Conservation (phyloP, 2,797 vertebrate genomes). For the Meriones psammophilus region DNA sequence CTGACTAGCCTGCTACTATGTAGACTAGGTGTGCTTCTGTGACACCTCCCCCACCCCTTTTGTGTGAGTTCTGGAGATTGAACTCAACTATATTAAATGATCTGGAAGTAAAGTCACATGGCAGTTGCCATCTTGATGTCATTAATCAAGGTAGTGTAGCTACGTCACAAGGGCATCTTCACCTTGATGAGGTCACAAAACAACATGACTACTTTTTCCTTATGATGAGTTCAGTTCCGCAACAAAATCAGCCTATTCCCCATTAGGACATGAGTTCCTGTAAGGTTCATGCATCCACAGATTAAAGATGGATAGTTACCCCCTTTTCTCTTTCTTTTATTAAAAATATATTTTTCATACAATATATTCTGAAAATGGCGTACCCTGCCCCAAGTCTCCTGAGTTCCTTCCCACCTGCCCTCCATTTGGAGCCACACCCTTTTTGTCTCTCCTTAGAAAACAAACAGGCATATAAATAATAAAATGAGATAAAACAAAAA, state of each 20-base stretch:
- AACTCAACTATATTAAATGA: background rate
- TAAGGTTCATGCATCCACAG: background rate
- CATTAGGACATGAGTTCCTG: background rate
- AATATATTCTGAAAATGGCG: background rate
- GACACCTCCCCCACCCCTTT: background rate
- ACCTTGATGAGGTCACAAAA: background rate
- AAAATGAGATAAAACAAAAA: background rate
- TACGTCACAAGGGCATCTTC: background rate
- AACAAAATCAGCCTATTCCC: background rate
- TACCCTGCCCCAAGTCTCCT: background rate
- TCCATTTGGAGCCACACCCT: background rate
- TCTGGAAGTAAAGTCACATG: background rate
- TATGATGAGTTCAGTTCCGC: background rate
- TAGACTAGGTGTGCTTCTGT: background rate
- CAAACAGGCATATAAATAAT: background rate
- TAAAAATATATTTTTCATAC: background rate
- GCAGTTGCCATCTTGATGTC: background rate
- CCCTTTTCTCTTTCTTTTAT: background rate
- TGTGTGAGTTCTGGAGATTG: background rate
- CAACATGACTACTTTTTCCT: background rate
- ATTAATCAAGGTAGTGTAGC: background rate
- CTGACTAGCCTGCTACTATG: background rate
- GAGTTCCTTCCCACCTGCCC: too few species aligned
- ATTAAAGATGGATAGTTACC: background rate
- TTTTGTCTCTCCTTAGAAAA: background rate